Evolutionary conservation across 2,113 vertebrate species (phyloP), one percentile per base, ranked within the genome.

Genomic region (Pungitius pungitius): DNA sequence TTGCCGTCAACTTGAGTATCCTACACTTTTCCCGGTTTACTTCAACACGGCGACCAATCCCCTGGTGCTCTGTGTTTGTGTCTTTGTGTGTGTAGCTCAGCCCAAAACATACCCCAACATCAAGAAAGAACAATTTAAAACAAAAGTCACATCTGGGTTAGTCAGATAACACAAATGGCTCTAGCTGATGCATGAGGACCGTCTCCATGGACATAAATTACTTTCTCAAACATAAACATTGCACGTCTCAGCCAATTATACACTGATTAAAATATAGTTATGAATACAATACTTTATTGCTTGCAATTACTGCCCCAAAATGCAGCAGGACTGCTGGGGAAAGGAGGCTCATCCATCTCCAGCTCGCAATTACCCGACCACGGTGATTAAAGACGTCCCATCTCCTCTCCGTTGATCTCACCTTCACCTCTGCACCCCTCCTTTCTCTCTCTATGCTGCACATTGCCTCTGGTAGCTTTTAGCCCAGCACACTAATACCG

Each of bases 381-480:
- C 27, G 55, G n/a, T 56, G 59, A 79, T 54, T 45, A 57, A 83
- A 64, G 61, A 63, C 35, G 69, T 86, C 66, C 67, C 74, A 78
- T 73, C 72, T 79, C 55, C 57, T 76, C 54, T 65, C 69, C 17
- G 49, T 77, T 39, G 35, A 51, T 69, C 72, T 83, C 80, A 85
- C 78, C 78, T 75, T 87, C 83, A 81, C 83, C 76, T 80, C 55
- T 76, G 69, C 75, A 55, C 68, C 47, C 61, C 62, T 26, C 33
- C 33, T 7, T 26, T 68, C 40, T 84, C 37, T 67, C 33, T 33
- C 54, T 54, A 24, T 27, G 8, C 15, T 55, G 67, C n/a, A 58
- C 26, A 60, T 82, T 79, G 64, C 24, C 10, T 77, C 84, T 71
- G n/a, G 35, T 47, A 74, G 71, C 59, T 73, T 76, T 77, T 73